A percentile compares a stretch with the other conserved stretches of the same genome.
Evolutionary conservation across 2,888 invertebrate species (phyloP).

Genomic region (Latrodectus elegans): DNA sequence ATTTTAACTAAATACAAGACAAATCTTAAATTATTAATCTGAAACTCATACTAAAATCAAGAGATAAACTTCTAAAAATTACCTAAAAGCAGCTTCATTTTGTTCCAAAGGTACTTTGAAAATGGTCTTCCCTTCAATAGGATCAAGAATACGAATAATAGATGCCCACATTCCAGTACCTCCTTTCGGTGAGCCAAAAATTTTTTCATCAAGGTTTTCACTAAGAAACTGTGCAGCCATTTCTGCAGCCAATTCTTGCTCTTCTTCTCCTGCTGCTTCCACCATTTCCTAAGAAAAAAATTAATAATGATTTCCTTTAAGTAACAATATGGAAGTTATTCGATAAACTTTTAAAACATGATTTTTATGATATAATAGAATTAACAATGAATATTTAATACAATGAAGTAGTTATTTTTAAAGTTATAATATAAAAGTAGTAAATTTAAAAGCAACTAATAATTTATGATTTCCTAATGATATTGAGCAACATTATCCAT

Average conservation of each 20-base stretch:
- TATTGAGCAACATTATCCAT: too few relatives aligned
- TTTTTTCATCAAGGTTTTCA: conserved; percentile 93
- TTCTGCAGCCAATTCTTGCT: conserved; percentile 95
- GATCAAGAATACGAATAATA: conserved; percentile 88
- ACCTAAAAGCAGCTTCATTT: conserved; percentile 96
- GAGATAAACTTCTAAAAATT: background rate
- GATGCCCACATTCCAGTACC: conserved; percentile 96
- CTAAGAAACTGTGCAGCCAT: conserved; percentile 97
- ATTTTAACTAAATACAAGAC: too few relatives aligned
- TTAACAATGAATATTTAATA: background rate
- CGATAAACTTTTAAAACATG: too few relatives aligned
- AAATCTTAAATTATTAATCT: too few relatives aligned
- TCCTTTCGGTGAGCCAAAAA: conserved; percentile 97
- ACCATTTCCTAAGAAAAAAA: conserved; percentile 84
- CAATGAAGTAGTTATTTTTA: background rate
- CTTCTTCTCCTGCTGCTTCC: conserved; percentile 96
- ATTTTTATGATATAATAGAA: background rate
- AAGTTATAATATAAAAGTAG: background rate
- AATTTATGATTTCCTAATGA: too few relatives aligned
- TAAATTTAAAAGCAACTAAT: too few relatives aligned
- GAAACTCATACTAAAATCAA: too few relatives aligned
- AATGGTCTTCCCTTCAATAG: conserved; percentile 86
- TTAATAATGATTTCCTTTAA: background rate
- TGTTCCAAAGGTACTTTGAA: conserved; percentile 89
- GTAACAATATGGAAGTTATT: too few relatives aligned